phyloP scores from a whole-genome alignment of 2,888 invertebrate genomes.

The Nomada ferruginata region DNA sequence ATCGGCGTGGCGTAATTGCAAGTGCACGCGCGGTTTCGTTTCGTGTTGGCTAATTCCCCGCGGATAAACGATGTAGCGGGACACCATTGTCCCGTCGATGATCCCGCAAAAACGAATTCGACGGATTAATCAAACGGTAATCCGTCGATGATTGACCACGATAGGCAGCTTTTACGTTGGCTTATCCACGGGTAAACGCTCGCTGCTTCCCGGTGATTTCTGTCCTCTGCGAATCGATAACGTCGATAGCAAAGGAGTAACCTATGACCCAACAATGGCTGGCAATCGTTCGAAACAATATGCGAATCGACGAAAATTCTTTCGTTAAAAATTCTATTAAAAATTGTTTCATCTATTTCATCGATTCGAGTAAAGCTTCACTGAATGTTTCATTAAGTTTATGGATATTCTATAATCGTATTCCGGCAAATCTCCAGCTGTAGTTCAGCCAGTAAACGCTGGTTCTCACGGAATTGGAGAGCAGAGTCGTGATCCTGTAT shows the following conservation, averaged over 20 bases:
- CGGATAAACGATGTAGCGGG: slow-evolving; percentile 50
- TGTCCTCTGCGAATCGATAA: slow-evolving; percentile 28
- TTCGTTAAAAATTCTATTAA: not conserved
- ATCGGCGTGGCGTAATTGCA: slow-evolving; percentile 32
- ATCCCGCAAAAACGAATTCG: slow-evolving; percentile 60
- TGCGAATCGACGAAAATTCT: not conserved
- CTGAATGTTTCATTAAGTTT: too few species aligned
- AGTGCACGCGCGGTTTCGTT: slow-evolving; percentile 48
- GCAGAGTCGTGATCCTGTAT: not conserved
- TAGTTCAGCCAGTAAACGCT: not conserved
- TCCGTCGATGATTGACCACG: slow-evolving; percentile 63
- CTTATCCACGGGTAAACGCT: slow-evolving; percentile 41
- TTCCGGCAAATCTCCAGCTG: not conserved
- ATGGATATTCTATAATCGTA: not conserved
- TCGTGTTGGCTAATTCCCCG: slow-evolving; percentile 48
- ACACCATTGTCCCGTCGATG: slow-evolving; percentile 43
- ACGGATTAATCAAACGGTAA: slow-evolving; percentile 62
- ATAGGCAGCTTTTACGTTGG: slow-evolving; percentile 52
- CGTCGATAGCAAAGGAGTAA: slow-evolving; percentile 27
- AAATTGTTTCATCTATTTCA: not conserved
- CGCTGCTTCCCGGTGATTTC: slow-evolving; percentile 29
- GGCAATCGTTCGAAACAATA: not conserved
- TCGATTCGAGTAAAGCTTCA: not conserved
- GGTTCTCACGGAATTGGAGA: not conserved
- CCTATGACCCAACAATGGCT: slow-evolving; percentile 16